Evolutionary conservation across 2,888 invertebrate genomes (phyloP), one percentile per base, ranked within the genome.

Genomic region (Drosophila fulvimacula): DNA sequence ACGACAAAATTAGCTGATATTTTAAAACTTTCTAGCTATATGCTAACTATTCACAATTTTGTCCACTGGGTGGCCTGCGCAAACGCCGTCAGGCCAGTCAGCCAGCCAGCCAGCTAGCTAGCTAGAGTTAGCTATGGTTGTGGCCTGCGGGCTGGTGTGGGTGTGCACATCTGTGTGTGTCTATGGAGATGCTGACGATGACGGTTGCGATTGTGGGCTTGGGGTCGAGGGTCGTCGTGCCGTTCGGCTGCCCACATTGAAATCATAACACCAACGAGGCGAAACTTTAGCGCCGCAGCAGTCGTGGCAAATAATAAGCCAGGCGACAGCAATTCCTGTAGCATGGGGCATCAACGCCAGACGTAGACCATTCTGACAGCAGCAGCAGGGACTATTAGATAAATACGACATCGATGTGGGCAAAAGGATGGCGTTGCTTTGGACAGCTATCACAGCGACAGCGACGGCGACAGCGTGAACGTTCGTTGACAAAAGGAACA

Each of bases 241-340:
- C 79, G 85, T 89, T 87, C 82, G 88, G 79, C 85, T 88, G 75
- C 88, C 83, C 83, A 89, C 89, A 84, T 84, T 76, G 83, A 84
- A 84, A 84, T 84, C 83, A 84, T 84, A 84, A 84, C 83, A 84
- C 83, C 89, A 84, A 84, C 83, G 89, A 84, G 85, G 88, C 83
- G 88, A 84, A 84, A 84, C 89, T 89, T 83, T 73, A 89, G 82
- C 82, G 88, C 76, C 88, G 68, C 85, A 83, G 84, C 85, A 81
- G 88, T 83, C 83, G 85, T 84, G 85, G 89, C 89, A 83, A 89
- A 83, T 83, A 83, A 83, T 83, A 83, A 83, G 83, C 83, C 83
- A 88, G 88, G 83, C 83, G 81, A 83, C 85, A 81, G 79, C 81
- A 71, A 64, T 70, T 58, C 65, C 76, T 71, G 82, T 69, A 63